These are phyloP conservation scores for Cryptoprocta ferox DNA, from an alignment of 2,797 vertebrate genomes.

Conservation along the genomic window DNA sequence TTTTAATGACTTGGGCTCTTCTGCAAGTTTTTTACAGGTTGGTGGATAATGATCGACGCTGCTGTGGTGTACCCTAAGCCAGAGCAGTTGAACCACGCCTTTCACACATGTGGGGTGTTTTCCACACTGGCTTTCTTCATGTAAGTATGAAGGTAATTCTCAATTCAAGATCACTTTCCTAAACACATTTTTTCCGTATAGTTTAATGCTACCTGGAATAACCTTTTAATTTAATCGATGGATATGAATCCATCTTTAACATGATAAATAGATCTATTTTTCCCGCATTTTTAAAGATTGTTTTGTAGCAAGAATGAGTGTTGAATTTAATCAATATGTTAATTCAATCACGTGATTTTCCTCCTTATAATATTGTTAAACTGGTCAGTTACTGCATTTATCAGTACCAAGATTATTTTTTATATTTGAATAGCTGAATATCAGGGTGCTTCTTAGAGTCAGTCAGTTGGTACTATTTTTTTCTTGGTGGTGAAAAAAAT, in stretches of 20 bases:
- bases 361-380: not conserved
- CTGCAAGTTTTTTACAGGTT: constrained; percentile 94
- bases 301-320: not conserved
- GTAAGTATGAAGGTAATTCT: constrained; percentile 86
- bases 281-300: not conserved
- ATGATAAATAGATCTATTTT: not conserved
- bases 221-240: not conserved
- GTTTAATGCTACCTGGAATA: not conserved
- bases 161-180: not conserved
- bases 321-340: not conserved
- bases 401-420: not conserved
- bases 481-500: constrained; percentile 4
- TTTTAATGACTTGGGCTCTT: not conserved
- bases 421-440: not conserved
- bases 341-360: not conserved
- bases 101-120: constrained; percentile 96
- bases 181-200: not conserved
- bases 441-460: not conserved
- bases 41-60: constrained; percentile 97
- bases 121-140: constrained; percentile 96
- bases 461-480: not conserved
- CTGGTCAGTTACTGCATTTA: not conserved
- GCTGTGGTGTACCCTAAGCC: constrained; percentile 90
- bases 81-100: constrained; percentile 93
- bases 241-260: not conserved